Evolutionary conservation across 1,140 invertebrate genomes (phyloP), one percentile per base, ranked within the genome.

Genomic region (Drosophila nebulosa): DNA sequence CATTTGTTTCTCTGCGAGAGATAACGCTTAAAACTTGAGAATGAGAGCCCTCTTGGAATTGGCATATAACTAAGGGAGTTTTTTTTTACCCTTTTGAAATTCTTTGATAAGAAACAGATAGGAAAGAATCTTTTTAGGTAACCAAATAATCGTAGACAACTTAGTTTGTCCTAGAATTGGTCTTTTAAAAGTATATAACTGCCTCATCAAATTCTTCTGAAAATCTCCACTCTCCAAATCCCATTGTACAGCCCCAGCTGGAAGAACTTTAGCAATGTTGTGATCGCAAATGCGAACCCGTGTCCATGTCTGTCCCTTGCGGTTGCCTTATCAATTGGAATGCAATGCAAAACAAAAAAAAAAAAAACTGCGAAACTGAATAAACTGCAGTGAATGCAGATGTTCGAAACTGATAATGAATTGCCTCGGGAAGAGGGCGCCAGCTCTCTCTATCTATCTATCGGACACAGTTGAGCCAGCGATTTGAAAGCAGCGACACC

Each of bases 351-450:
- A 51, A 42, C 1, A 14, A 42, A 42, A 51, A n/a, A n/a, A n/a
- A n/a, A n/a, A n/a, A n/a, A n/a, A n/a, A n/a, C n/a, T 10, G 12
- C 16, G 18, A 10, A 42, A 60, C 66, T 58, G 59, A 57, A 35
- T 57, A 63, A 80, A 78, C 58, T 81, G 78, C 79, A 81, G 55
- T 81, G 69, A 83, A 74, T 81, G 79, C 79, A 81, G 79, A 83
- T 81, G 70, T 46, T 64, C 58, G 36, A 63, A 16, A 46, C 65
- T 83, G 79, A 81, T 81, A 81, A 72, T 65, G 46, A 39, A 42
- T 63, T 35, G 24, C 57, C 68, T 73, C 75, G 69, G 58, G 46
- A 69, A 59, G 30, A 24, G 59, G n/a, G 30, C 35, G 39, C 58
- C 18, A 56, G 62, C 55, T 55, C 67, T 67, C 39, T 10, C 64